Conservation (phyloP, 2,113 vertebrate species). For the Axis porcinus region DNA sequence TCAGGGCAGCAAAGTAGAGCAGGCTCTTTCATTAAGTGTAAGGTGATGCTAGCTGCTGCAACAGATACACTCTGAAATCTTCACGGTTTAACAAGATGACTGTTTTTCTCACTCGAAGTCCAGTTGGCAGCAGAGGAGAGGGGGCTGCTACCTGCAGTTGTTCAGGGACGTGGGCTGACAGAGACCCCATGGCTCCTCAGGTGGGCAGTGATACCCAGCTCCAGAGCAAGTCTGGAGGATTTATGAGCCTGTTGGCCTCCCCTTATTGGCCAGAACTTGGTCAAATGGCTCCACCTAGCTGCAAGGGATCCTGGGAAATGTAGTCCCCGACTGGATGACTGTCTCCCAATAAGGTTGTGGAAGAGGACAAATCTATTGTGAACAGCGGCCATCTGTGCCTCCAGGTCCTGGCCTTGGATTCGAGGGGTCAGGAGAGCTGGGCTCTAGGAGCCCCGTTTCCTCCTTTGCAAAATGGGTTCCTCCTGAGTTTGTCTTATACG, state of each 20-base stretch:
- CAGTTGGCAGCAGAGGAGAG: background rate
- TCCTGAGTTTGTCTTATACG: background rate
- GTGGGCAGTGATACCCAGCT: background rate
- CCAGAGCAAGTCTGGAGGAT: background rate
- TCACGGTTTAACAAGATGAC: background rate
- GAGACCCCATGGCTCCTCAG: background rate
- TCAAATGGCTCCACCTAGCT: background rate
- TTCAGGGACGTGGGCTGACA: background rate
- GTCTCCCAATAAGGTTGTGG: background rate
- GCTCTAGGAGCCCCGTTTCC: background rate
- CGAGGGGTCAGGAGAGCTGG: background rate
- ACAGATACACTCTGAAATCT: background rate
- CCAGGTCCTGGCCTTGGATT: background rate
- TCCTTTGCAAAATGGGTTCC: background rate
- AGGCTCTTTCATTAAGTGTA: background rate
- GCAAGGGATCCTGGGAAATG: background rate
- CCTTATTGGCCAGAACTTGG: background rate
- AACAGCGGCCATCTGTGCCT: background rate
- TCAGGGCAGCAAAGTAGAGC: background rate
- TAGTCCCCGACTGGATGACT: background rate
- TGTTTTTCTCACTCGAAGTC: background rate
- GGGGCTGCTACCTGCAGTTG: background rate
- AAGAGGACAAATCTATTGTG: background rate
- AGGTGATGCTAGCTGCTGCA: background rate
- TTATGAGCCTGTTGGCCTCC: background rate